Evolutionary conservation across 2,113 vertebrate species (phyloP).

Genomic region (Neodontobutis hainanensis): DNA sequence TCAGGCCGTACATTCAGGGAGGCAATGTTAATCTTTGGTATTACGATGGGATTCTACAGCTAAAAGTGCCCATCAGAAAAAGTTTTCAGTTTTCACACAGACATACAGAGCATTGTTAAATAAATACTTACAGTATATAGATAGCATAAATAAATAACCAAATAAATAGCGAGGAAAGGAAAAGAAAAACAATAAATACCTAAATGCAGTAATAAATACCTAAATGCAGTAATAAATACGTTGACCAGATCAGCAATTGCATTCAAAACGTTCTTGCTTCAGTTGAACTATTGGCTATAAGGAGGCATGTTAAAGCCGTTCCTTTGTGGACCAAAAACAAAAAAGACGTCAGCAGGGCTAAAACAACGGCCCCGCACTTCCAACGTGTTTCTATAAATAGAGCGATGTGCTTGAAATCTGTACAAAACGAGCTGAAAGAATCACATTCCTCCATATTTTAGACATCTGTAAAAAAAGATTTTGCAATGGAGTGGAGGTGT

Average conservation of each 20-base stretch:
- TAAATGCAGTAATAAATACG: constrained; percentile 80
- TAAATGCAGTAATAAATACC: constrained; percentile 75
- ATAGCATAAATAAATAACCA: constrained; percentile 80
- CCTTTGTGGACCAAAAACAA: constrained; percentile 71
- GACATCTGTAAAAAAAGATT: constrained; percentile 72
- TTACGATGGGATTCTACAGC: constrained; percentile 81
- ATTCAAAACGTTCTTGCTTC: constrained; percentile 67
- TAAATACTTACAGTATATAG: constrained; percentile 82
- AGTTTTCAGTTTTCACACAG: constrained; percentile 76
- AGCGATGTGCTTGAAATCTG: constrained; percentile 83
- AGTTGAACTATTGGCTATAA: constrained; percentile 66
- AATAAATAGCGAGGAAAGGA: constrained; percentile 57
- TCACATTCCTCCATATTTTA: constrained; percentile 77
- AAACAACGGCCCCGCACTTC: constrained; percentile 67
- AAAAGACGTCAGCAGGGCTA: constrained; percentile 62
- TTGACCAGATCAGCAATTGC: constrained; percentile 74
- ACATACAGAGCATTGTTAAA: constrained; percentile 80
- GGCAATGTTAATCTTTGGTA: constrained; percentile 85
- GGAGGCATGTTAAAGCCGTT: constrained; percentile 69
- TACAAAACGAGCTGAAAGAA: constrained; percentile 79
- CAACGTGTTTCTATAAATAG: constrained; percentile 73
- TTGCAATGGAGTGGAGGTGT: constrained; percentile 63
- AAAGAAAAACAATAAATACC: constrained; percentile 67
- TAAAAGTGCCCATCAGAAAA: constrained; percentile 81
- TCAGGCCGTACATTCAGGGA: constrained; percentile 82